phyloP scores from a whole-genome alignment of 2,797 vertebrate genomes.

The Megalops cyprinoides region DNA sequence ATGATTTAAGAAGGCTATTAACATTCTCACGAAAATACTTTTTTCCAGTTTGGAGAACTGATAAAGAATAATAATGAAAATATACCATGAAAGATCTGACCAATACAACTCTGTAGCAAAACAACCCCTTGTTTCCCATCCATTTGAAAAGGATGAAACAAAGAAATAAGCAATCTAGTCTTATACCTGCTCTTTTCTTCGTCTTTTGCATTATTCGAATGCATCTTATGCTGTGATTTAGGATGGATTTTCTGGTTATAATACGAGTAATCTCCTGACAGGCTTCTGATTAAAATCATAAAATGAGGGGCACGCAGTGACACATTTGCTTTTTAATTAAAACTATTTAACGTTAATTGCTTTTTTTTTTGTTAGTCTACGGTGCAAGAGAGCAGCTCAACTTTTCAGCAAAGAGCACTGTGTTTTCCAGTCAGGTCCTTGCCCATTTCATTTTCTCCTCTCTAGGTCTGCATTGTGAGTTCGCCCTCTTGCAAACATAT shows the following conservation, averaged over 20 bases:
- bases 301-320: neutral
- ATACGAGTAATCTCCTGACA: neutral
- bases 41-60: too few species aligned
- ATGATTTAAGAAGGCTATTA: too few species aligned
- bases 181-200: neutral
- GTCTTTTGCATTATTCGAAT: neutral
- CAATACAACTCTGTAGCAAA: neutral
- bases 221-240: neutral
- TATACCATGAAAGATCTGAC: neutral
- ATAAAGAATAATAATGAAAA: neutral
- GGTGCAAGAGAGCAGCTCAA: neutral
- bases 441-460: neutral
- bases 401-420: neutral
- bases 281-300: neutral
- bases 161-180: neutral
- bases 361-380: neutral
- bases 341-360: neutral
- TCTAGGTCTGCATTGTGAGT: neutral
- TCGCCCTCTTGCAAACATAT: neutral
- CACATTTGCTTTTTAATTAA: constrained; percentile 1
- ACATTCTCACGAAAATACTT: too few species aligned
- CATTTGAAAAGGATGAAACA: neutral
- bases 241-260: neutral
- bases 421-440: neutral
- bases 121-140: neutral